Evolutionary conservation across 1,140 invertebrate species (phyloP), one percentile per base, ranked within the genome.

Genomic region (Bilobella aurantiaca): DNA sequence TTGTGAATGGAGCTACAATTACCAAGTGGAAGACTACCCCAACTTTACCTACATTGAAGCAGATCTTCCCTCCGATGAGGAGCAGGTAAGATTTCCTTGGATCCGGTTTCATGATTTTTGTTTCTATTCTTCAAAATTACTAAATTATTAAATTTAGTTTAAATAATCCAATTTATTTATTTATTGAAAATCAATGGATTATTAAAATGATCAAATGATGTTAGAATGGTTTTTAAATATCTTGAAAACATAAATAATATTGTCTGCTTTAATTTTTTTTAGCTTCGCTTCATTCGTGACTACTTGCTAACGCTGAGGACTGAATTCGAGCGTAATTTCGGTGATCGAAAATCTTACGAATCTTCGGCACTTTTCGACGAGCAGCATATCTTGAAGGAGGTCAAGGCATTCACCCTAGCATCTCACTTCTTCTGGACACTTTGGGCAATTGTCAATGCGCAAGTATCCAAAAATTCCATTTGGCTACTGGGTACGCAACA

Each of bases 371-470:
- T 71, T 31, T 73, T 72, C 30, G 57, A 69, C 34, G 77, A 82
- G 63, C 75, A 77, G 1, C 73, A 75, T 21, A 71, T 94, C 14
- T 77, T 92, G 66, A 75, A 78, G 31, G 94, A 98, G 80, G 84
- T 93, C 18, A 83, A 87, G 61, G 78, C 87, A 5, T 96, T 92
- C 73, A 86, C 87, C 0, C 78, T 96, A 37, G 89, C 87, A 21
- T 90, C 90, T n/a, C 91, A 97, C 76, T 85, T 97, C 25, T 87
- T 96, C 71, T 98, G 94, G 95, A 83, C 83, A 1, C 79, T 96
- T 0, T 98, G 95, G 95, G 84, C 86, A 25, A 82, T 96, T 28
- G 87, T 95, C 2, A 94, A 95, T 77, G 88, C 88, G 0, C 84
- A 86, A 67, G 85, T 87, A 16, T 93, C 90, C 0, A 83, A 90